Conservation (phyloP, 2,888 invertebrate species). For the Sclerodermus sp. region DNA sequence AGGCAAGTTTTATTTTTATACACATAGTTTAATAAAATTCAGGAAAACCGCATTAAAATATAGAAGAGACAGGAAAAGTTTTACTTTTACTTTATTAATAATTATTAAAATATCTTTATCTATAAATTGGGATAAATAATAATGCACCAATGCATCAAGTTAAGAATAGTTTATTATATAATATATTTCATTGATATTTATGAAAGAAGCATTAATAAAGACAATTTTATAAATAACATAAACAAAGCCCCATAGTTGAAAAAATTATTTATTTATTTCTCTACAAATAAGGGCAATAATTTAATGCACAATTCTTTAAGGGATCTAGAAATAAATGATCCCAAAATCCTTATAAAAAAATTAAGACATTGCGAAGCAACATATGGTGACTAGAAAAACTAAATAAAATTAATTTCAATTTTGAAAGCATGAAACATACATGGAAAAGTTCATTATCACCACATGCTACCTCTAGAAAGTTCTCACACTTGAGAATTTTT, state of each 20-base stretch:
- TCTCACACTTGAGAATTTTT: conserved; percentile 18
- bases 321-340: conserved; percentile 55
- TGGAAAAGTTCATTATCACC: conserved; percentile 31
- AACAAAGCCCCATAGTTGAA: conserved; percentile 38
- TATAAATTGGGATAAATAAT: conserved; percentile 47
- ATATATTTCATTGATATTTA: conserved; percentile 25
- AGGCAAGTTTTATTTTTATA: conserved; percentile 35
- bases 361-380: conserved; percentile 52
- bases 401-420: conserved; percentile 31
- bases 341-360: conserved; percentile 50
- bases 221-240: conserved; percentile 28
- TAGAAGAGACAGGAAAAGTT: conserved; percentile 8
- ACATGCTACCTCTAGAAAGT: conserved; percentile 47
- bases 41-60: conserved; percentile 27
- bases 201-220: conserved; percentile 20
- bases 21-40: conserved; percentile 21
- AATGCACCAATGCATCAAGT: conserved; percentile 50
- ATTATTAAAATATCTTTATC: conserved; percentile 26
- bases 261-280: conserved; percentile 35
- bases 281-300: conserved; percentile 31
- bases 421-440: conserved; percentile 18
- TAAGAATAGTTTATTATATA: conserved; percentile 45
- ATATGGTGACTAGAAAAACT: conserved; percentile 44
- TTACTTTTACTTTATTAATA: conserved; percentile 29
- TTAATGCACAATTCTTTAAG: conserved; percentile 31